A percentile compares a stretch with the other conserved stretches of the same genome.
Evolutionary conservation across 2,888 invertebrate species (phyloP).

Genomic region (Tenthredo distinguenda): DNA sequence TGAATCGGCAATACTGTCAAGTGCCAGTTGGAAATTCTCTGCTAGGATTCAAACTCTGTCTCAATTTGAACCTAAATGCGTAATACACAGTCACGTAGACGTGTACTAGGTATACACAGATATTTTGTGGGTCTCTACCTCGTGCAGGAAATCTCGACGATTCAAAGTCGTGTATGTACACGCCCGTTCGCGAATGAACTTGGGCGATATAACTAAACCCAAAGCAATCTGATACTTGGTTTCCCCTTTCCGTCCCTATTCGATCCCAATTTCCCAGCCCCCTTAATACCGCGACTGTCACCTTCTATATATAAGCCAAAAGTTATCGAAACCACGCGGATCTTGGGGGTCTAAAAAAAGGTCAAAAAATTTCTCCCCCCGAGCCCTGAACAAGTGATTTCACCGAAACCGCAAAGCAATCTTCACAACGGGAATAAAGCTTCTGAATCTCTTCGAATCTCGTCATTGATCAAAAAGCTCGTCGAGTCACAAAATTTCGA

Average conservation of each 20-base stretch:
- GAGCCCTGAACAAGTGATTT: too few relatives aligned
- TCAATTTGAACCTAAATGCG: background rate
- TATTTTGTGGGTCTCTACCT: background rate
- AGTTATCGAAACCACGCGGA: background rate
- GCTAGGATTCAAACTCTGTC: slow-evolving; percentile 6
- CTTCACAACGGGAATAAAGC: too few relatives aligned
- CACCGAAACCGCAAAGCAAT: too few relatives aligned
- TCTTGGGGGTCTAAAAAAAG: background rate
- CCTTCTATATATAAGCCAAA: background rate
- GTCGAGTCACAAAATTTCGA: too few relatives aligned
- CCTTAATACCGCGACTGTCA: background rate
- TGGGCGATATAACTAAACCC: background rate
- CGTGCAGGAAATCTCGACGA: background rate
- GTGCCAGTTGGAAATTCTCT: slow-evolving; percentile 34
- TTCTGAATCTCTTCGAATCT: too few relatives aligned
- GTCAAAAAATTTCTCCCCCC: background rate
- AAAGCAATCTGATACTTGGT: background rate
- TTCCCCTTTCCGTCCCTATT: background rate
- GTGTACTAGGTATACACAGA: background rate
- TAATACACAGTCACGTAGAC: background rate
- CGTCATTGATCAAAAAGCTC: too few relatives aligned
- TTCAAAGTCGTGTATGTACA: background rate
- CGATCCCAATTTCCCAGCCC: background rate
- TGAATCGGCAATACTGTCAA: slow-evolving; percentile 44
- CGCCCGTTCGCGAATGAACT: background rate